Base-by-base conservation (phyloP, 2,888 invertebrate genomes). In the Scotopteryx bipunctaria region DNA sequence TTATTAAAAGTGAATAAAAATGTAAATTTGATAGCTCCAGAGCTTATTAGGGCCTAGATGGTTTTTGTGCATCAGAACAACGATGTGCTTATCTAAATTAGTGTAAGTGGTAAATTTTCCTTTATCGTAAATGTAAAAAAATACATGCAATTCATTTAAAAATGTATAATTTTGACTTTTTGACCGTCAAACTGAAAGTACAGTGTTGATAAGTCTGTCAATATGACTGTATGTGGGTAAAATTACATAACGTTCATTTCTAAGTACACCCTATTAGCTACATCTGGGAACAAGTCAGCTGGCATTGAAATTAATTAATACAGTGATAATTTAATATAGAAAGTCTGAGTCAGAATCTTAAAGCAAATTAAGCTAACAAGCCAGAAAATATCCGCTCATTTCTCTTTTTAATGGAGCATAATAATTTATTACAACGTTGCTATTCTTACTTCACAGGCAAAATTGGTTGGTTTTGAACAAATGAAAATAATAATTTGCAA, bases 391-490 rank as follows among this genome's bases (percentile, higher is more conserved):
- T 57, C 52, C 40, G 50, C 56, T 55, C 57, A 50, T 64, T 68
- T 71, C 69, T 69, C 66, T 66, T 71, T 75, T 71, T 73, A 78
- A 76, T 74, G 71, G 76, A 69, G 65, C 61, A 57, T 65, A 63
- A 53, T 66, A 67, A 75, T 75, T 76, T 66, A 72, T 66, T 59
- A 66, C 62, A 55, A 64, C 55, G 57, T 57, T 67, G 52, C 45
- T 54, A 55, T 64, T 64, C 46, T 63, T 61, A 64, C 47, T 63
- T 61, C 43, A 49, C 44, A 57, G 36, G 60, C 54, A 51, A 57
- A 48, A 40, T 40, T 38, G 23, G 14, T 48, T 48, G 36, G 35
- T 11, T 40, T 32, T 37, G 5, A 35, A 38, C 23, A 25, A 47
- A 36, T 17, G n/a, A 11, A 40, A 40, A 29, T 31, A 14, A 14